These are phyloP conservation scores for Brotula barbata DNA, from an alignment of 2,797 vertebrate genomes.

Conservation along the genomic window DNA sequence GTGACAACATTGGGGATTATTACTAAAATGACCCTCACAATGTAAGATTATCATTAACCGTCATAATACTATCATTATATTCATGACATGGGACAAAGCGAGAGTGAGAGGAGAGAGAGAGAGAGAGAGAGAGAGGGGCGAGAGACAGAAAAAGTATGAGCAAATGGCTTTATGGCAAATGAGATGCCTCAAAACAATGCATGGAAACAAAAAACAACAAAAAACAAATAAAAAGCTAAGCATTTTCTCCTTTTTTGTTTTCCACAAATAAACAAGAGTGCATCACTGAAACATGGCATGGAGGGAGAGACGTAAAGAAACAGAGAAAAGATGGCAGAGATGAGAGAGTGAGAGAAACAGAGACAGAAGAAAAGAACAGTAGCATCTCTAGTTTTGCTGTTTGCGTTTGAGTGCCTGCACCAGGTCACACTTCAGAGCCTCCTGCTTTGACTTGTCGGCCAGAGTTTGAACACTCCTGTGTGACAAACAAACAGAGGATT, in stretches of 20 bases:
- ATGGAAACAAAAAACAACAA: conserved; percentile 18
- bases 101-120: conserved; percentile 22
- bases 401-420: conserved; percentile 95
- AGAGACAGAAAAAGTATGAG: conserved; percentile 40
- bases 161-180: conserved; percentile 71
- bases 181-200: conserved; percentile 62
- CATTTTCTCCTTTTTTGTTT: conserved; percentile 75
- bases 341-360: conserved; percentile 48
- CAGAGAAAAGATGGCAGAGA: conserved; percentile 63
- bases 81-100: conserved; percentile 43
- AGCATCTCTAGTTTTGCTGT: conserved; percentile 87
- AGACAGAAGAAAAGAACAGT: conserved; percentile 41
- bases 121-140: conserved; percentile 18
- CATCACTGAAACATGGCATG: conserved; percentile 66
- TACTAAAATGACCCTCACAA: conserved; percentile 64
- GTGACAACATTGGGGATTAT: conserved; percentile 62
- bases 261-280: conserved; percentile 74
- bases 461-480: conserved; percentile 93
- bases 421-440: conserved; percentile 93
- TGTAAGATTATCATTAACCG: conserved; percentile 70
- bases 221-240: conserved; percentile 67
- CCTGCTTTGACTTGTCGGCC: conserved; percentile 94
- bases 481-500: conserved; percentile 21
- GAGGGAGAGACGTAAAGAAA: conserved; percentile 64
- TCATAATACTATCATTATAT: conserved; percentile 75